Percentiles rank a stretch among this genome's conserved stretches.
phyloP scores from a whole-genome alignment of 1,140 invertebrate species.

The Zaprionus vittiger region DNA sequence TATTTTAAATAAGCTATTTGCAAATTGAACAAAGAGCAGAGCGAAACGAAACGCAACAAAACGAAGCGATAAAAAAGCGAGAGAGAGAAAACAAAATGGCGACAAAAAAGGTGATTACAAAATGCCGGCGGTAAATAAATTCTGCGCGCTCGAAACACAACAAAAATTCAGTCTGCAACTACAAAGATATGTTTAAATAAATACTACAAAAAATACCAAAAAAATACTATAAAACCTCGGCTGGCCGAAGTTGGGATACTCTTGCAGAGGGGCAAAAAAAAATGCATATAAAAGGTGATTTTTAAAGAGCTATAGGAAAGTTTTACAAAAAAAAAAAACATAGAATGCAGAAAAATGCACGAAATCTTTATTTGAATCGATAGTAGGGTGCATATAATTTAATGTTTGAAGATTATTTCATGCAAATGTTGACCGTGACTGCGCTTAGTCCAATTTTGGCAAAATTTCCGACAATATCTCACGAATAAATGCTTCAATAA shows the following conservation, averaged over 20 bases:
- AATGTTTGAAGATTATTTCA: too few relatives aligned
- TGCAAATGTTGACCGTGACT: too few relatives aligned
- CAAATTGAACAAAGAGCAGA: conserved; percentile 11
- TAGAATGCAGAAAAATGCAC: too few relatives aligned
- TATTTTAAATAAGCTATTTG: conserved; percentile 38
- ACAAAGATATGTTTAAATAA: conserved; percentile 38
- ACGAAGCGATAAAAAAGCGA: not conserved
- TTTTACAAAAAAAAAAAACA: too few relatives aligned
- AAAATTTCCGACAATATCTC: too few relatives aligned
- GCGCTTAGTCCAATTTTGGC: too few relatives aligned
- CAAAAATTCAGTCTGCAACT: conserved; percentile 27
- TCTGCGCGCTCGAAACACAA: conserved; percentile 22
- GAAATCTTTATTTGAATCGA: too few relatives aligned
- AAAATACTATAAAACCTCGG: conserved; percentile 4
- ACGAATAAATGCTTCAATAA: not conserved
- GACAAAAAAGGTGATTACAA: conserved; percentile 28
- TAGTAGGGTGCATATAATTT: too few relatives aligned
- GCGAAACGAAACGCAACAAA: not conserved
- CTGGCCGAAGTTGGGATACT: not conserved
- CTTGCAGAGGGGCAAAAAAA: not conserved
- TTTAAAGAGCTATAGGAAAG: too few relatives aligned
- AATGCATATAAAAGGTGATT: not conserved
- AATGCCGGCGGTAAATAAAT: conserved; percentile 31
- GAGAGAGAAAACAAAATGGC: not conserved
- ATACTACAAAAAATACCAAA: conserved; percentile 11